Base-by-base conservation (phyloP, 2,888 invertebrate genomes). In the Mimachlamys varia region DNA sequence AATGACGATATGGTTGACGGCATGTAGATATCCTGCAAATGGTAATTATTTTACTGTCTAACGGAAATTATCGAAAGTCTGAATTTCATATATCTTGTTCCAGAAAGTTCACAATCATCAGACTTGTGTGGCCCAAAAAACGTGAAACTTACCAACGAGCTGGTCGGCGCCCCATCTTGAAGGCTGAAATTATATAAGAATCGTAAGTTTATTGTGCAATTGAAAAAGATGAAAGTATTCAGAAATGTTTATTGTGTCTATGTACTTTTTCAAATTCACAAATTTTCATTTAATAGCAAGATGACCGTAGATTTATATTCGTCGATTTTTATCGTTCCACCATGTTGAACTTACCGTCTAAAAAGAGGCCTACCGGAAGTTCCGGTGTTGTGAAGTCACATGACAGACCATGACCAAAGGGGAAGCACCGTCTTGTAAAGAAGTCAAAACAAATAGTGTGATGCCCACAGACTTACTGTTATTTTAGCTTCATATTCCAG, bases 81-180 rank as follows among this genome's bases (percentile, higher is more conserved):
- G 44, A 5, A 44, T 44, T 44, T 44, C 7, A 44, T 44, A 44
- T 5, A 44, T 44, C 44, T 44, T 3, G 44, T 7, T 44, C 44
- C 7, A 44, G 44, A 44, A 44, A 44, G 44, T 44, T 44, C 44
- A 44, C 7, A 44, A 44, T 7, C 44, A 44, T 5, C 7, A 53
- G 53, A 53, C 53, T 17, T 53, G 12, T 17, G 13, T 53, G 2
- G 13, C 13, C 50, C 13, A 19, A 17, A 53, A 53, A 53, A 89
- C 44, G 10, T 87, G 19, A 15, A 95, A 98, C 98, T 98, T 97
- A 99, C 99, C 99, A 99, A 98, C 99, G 98, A 96, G 99, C 99
- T 97, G 99, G 99, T 97, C 99, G 98, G 97, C 99, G 98, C 97
- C 99, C 99, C 99, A 99, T 99, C 97, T 97, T 98, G 89, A 93